phyloP scores from a whole-genome alignment of 2,888 invertebrate species.

The Perizoma affinitatum region DNA sequence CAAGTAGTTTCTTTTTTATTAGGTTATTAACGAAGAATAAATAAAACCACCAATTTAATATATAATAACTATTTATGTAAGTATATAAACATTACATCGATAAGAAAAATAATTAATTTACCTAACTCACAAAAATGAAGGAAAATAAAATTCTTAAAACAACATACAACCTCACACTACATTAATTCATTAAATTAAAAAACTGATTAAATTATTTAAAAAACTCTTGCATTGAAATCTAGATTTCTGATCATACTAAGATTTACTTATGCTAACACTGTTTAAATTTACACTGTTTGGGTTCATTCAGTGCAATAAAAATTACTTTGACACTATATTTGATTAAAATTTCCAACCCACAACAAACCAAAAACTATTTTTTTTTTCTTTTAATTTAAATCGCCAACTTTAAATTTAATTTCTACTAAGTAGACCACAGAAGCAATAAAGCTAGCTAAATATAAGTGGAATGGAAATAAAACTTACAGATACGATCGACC shows the following conservation, averaged over 20 bases:
- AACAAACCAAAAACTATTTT: not conserved
- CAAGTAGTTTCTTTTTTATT: no score
- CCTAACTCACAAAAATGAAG: slow-evolving; percentile 73
- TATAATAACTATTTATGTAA: slow-evolving; percentile 84
- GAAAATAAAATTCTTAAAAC: slow-evolving; percentile 58
- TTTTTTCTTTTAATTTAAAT: not conserved
- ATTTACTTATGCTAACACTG: slow-evolving; percentile 60
- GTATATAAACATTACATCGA: slow-evolving; percentile 83
- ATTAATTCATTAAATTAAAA: slow-evolving; percentile 53
- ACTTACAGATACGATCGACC: slow-evolving; percentile 12
- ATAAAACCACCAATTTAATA: slow-evolving; percentile 77
- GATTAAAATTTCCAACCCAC: not conserved
- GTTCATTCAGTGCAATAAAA: slow-evolving; percentile 62
- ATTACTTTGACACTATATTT: slow-evolving; percentile 38
- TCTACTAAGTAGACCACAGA: slow-evolving; percentile 13
- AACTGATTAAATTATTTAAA: slow-evolving; percentile 58
- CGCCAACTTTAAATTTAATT: not conserved
- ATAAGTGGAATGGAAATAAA: not conserved
- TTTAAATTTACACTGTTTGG: slow-evolving; percentile 72
- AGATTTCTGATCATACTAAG: slow-evolving; percentile 54
- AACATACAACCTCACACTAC: slow-evolving; percentile 82
- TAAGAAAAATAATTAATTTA: slow-evolving; percentile 81
- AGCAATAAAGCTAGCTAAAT: not conserved
- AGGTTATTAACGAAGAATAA: not conserved
- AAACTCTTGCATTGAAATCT: slow-evolving; percentile 42